Conservation (phyloP, 2,888 invertebrate genomes). For the Epinotia nisella region DNA sequence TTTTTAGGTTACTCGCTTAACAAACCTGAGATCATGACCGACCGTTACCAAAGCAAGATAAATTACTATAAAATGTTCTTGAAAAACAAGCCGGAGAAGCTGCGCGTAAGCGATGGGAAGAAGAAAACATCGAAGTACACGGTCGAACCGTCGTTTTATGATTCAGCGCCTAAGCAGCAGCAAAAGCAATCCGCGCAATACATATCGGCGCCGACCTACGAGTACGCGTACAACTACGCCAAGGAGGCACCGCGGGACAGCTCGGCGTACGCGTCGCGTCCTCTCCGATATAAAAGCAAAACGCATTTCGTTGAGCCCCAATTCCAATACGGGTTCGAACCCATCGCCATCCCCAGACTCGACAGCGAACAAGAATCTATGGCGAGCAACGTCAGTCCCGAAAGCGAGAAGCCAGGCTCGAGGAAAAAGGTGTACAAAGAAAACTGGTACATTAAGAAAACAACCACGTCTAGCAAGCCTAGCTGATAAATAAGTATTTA, state of each 20-base stretch:
- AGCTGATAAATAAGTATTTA: constrained; percentile 74
- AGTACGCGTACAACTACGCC: constrained; percentile 66
- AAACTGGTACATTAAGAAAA: constrained; percentile 80
- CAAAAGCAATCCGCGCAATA: constrained; percentile 64
- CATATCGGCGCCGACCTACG: constrained; percentile 59
- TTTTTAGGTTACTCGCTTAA: constrained; percentile 70
- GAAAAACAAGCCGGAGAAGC: constrained; percentile 67
- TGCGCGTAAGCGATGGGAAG: constrained; percentile 54
- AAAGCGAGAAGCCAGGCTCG: constrained; percentile 72
- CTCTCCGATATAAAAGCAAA: constrained; percentile 63
- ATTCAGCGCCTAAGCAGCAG: constrained; percentile 57
- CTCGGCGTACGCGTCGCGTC: constrained; percentile 67
- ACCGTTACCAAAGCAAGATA: constrained; percentile 67
- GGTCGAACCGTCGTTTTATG: constrained; percentile 58
- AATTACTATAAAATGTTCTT: constrained; percentile 73
- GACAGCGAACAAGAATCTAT: constrained; percentile 77
- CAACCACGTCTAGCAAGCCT: constrained; percentile 70
- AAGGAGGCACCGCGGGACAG: constrained; percentile 64
- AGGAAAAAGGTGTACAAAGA: constrained; percentile 79
- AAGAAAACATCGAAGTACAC: constrained; percentile 59
- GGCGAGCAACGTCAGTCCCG: constrained; percentile 72
- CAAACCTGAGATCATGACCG: constrained; percentile 69
- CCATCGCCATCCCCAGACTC: constrained; percentile 68
- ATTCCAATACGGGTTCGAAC: constrained; percentile 81
- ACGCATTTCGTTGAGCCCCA: constrained; percentile 78